Conservation (phyloP, 2,113 vertebrate genomes). For the Dipodomys spectabilis region DNA sequence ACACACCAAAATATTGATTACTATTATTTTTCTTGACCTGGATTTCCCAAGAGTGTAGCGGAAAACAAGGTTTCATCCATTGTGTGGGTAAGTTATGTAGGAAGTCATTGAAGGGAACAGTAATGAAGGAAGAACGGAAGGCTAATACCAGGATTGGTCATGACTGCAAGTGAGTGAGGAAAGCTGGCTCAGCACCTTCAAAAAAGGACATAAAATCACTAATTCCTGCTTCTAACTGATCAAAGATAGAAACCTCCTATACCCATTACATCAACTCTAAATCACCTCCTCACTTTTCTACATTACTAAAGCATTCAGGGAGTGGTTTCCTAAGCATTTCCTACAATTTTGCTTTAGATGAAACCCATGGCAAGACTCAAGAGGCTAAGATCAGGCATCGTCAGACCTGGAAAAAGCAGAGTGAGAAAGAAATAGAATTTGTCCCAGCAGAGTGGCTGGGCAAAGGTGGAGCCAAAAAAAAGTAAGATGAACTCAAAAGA, state of each 20-base stretch:
- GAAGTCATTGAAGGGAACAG: background rate
- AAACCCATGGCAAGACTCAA: background rate
- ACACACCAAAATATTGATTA: background rate
- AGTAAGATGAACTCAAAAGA: background rate
- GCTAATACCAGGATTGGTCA: background rate
- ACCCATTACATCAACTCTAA: too few relatives aligned
- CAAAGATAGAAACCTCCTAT: background rate
- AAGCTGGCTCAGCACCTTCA: background rate
- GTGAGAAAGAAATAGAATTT: background rate
- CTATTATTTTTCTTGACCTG: background rate
- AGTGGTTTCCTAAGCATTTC: background rate
- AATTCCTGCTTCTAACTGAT: background rate
- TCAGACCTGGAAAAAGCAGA: background rate
- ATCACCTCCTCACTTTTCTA: background rate
- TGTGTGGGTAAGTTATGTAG: background rate
- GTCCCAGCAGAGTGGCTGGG: background rate
- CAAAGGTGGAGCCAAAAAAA: background rate
- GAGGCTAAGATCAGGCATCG: background rate
- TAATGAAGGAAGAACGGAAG: background rate
- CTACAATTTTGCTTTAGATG: background rate
- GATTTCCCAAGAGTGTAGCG: background rate
- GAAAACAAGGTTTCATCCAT: background rate
- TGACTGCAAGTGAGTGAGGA: background rate
- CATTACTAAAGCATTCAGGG: background rate
- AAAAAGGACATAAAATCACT: too few relatives aligned